Evolutionary conservation across 2,888 invertebrate species (phyloP), one percentile per base, ranked within the genome.

Genomic region (Chromoteleia sp.): DNA sequence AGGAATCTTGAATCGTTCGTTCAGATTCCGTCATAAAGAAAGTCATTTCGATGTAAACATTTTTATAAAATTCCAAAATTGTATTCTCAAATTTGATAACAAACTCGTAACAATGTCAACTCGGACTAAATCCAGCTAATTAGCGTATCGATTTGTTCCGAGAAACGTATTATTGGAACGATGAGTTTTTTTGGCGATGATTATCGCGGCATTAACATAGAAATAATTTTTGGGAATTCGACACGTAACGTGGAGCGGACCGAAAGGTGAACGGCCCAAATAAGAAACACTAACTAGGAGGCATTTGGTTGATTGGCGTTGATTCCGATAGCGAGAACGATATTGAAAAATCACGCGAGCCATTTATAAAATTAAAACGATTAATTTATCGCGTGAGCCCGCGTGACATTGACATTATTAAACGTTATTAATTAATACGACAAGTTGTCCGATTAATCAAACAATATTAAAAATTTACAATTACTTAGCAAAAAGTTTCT

Each of bases 171-270:
- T 39, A 14, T 45, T 30, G 19, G 12, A 45, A 25, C 6, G 25
- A 6, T 4, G 25, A 61, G 10, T 29, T 17, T 15, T 61, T 45
- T 48, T 50, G 10, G 1, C 36, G 63, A 33, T 48, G 45, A 48
- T 63, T 36, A 48, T 19, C 33, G 4, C 10, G n/a, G 8, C 14
- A 29, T 63, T 48, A 63, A 50, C 36, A 50, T 19, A 50, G 36
- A 63, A 63, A 48, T 63, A 17, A 63, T 63, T 63, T 58, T 63
- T 50, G 45, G 48, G 50, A 63, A 63, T 63, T 63, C 48, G 63
- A 48, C 15, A 48, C 48, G 45, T 30, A 30, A 45, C 45, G 14
- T 14, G 43, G 29, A 29, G 5, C n/a, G 7, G 21, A 4, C 21
- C 36, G 43, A 48, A 48, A 48, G 63, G 25, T 50, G 48, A 50